Evolutionary conservation across 2,113 vertebrate genomes (phyloP).

Genomic region (Puntigrus tetrazona): DNA sequence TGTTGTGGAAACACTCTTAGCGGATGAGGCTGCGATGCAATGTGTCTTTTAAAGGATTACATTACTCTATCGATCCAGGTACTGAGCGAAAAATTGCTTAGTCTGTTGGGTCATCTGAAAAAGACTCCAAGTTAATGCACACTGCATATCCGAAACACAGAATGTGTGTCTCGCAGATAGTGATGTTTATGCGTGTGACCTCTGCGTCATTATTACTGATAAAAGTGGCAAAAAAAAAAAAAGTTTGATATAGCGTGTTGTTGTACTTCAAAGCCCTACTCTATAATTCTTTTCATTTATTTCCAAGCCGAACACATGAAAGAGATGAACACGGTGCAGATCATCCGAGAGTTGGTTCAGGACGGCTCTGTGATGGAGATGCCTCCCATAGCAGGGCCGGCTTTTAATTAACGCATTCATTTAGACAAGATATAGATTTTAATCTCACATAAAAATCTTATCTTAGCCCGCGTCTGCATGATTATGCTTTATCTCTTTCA

Average conservation of each 20-base stretch:
- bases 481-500: conserved; percentile 65
- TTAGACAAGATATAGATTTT: conserved; percentile 36
- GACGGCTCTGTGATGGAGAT: not conserved
- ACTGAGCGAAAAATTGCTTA: conserved; percentile 40
- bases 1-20: conserved; percentile 54
- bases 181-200: not conserved
- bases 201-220: not conserved
- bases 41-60: conserved; percentile 58
- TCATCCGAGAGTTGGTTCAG: conserved; percentile 1
- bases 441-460: conserved; percentile 46
- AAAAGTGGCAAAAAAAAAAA: not conserved
- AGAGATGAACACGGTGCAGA: not conserved
- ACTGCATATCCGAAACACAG: conserved; percentile 9
- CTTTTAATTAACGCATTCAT: conserved; percentile 32
- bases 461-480: conserved; percentile 54
- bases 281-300: not conserved
- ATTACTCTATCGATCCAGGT: conserved; percentile 55
- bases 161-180: not conserved
- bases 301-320: conserved; percentile 3
- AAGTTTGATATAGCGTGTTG: not conserved
- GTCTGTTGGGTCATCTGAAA: conserved; percentile 45
- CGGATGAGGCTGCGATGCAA: conserved; percentile 39
- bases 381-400: not conserved
- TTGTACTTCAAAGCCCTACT: not conserved
- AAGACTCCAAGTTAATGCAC: conserved; percentile 19